A percentile compares a stretch with the other conserved stretches of the same genome.
Conservation (phyloP, 1,140 invertebrate species). For the Procambarus clarkii region DNA sequence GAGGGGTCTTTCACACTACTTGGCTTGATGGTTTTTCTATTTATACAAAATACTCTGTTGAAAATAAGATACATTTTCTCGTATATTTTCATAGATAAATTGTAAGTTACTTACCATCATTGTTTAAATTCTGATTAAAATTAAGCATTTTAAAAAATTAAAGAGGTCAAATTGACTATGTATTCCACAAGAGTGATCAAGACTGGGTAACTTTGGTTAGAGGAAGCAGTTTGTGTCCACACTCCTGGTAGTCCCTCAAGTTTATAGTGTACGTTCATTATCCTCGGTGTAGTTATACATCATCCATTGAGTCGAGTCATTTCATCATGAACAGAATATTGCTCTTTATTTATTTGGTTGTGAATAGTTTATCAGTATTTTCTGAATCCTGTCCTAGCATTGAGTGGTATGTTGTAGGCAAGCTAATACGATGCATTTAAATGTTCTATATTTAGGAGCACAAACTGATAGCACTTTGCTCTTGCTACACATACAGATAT, state of each 20-base stretch:
- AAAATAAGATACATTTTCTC: neutral
- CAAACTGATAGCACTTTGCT: constrained; percentile 20
- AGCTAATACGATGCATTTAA: constrained; percentile 41
- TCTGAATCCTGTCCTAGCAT: constrained; percentile 27
- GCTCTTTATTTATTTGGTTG: constrained; percentile 44
- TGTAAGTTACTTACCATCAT: neutral
- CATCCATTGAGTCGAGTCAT: neutral
- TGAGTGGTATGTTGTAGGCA: constrained; percentile 45
- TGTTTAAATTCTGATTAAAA: neutral
- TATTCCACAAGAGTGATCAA: neutral
- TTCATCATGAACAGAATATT: neutral
- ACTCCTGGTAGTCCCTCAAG: neutral
- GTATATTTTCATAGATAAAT: neutral
- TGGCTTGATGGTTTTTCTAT: neutral
- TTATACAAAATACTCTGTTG: neutral
- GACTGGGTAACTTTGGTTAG: neutral
- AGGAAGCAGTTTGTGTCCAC: neutral
- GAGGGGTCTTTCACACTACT: neutral
- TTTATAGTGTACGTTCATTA: neutral
- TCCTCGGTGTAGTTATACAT: neutral
- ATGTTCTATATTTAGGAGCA: constrained; percentile 41
- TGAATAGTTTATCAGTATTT: constrained; percentile 61
- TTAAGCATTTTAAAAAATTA: neutral
- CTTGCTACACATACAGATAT: neutral
- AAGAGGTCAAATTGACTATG: neutral